Base-by-base conservation (phyloP, 1,140 invertebrate species). In the Bombus confusus region DNA sequence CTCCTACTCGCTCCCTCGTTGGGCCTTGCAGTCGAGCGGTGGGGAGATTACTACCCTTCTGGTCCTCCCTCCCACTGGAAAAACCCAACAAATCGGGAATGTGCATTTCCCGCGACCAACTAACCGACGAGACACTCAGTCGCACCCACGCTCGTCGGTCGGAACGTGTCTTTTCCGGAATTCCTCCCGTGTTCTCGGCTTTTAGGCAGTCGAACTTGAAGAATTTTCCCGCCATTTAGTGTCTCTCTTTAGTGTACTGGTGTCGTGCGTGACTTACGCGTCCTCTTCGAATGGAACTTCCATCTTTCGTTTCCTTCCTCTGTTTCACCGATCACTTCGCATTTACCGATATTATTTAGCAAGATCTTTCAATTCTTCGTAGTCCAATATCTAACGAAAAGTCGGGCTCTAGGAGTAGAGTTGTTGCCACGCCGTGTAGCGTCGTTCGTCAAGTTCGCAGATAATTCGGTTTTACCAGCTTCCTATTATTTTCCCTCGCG, bases 111-210 rank as follows among this genome's bases (percentile, higher is more conserved):
- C 86, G 71, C 9, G 39, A 25, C 6, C 37, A 13, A 47, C 34
- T 22, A 79, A 82, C 47, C 47, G 31, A 37, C 31, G 3, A 39
- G 28, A 57, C 41, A 47, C 41, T 92, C 90, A 93, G 92, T 93
- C 74, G 87, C 91, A 82, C 89, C 90, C 89, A 91, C 90, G 87
- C 92, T 74, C 83, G 6, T 86, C 79, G 47, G 6, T n/a, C 22
- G 28, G 12, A 34, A 85, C 37, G 73, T 64, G 43, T 34, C 78
- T 39, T 75, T 52, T n/a, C 62, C 62, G 22, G 15, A 1, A 18
- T 47, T 31, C 25, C 52, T 37, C 31, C 8, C 28, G 10, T 3
- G 10, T n/a, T 4, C 31, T 66, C 64, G 9, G 22, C 12, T 37
- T 13, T 25, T 37, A 37, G 3, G 37, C 37, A 37, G 37, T 37